These are phyloP conservation scores for Mandrillus leucophaeus DNA, from an alignment of 2,113 vertebrate genomes.

Conservation along the genomic window DNA sequence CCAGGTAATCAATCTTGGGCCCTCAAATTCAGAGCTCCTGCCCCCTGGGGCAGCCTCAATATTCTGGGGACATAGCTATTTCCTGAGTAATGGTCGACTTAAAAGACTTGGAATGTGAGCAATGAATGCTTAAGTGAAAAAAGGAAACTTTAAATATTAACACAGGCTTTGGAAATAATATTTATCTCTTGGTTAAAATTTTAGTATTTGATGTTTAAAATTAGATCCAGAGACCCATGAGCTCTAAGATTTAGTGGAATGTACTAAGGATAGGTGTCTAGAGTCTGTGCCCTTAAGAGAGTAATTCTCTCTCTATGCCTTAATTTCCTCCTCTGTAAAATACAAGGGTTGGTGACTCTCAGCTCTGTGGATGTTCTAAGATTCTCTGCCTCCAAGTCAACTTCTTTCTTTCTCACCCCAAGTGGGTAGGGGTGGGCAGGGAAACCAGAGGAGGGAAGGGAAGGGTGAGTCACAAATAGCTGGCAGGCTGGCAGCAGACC, in stretches of 20 bases:
- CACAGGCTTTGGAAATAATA: slow-evolving; percentile 18
- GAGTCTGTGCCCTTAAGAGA: background rate
- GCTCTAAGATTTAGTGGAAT: background rate
- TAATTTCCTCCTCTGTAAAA: slow-evolving; percentile 27
- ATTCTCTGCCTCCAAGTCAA: slow-evolving; percentile 43
- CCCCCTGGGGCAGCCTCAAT: background rate
- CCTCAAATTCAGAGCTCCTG: background rate
- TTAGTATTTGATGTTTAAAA: slow-evolving; percentile 45
- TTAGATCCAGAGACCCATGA: slow-evolving; percentile 34
- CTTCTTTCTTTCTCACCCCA: slow-evolving; percentile 49
- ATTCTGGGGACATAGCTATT: background rate
- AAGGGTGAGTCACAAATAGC: slow-evolving; percentile 73
- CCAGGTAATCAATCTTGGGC: background rate
- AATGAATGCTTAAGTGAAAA: background rate
- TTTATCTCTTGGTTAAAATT: slow-evolving; percentile 11
- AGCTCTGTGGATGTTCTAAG: background rate
- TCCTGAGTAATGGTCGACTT: slow-evolving; percentile 28
- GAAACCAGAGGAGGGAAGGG: slow-evolving; percentile 57
- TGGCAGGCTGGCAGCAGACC: slow-evolving; percentile 44
- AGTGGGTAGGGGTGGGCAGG: slow-evolving; percentile 40
- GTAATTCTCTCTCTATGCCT: background rate
- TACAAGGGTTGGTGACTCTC: background rate
- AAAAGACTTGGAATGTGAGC: slow-evolving; percentile 18
- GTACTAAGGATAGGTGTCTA: background rate
- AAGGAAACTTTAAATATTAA: slow-evolving; percentile 44